These are phyloP conservation scores for Tetranychus piercei DNA, from an alignment of 2,888 invertebrate genomes.

Conservation along the genomic window DNA sequence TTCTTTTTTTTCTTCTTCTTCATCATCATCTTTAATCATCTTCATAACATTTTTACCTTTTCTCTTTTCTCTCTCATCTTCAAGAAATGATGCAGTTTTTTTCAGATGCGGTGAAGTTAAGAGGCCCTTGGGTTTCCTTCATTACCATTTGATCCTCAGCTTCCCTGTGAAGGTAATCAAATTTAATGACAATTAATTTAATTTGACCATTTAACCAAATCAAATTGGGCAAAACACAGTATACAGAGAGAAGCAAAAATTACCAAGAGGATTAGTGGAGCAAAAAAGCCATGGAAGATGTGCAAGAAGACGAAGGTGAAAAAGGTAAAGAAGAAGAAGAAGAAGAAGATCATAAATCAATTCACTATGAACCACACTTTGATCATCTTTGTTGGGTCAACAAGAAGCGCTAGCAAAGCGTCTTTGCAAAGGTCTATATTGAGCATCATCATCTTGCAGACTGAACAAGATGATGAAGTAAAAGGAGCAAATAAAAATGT, in stretches of 20 bases:
- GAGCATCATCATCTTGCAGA: not conserved
- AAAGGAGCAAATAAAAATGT: too few species aligned
- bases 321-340: not conserved
- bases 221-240: not conserved
- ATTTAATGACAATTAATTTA: conserved; percentile 1
- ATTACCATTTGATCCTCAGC: conserved; percentile 1
- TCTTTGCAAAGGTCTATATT: not conserved
- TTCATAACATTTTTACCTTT: too few species aligned
- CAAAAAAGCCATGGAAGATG: not conserved
- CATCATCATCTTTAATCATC: not conserved
- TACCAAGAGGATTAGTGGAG: conserved; percentile 4
- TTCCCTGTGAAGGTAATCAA: conserved; percentile 1
- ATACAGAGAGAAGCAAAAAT: not conserved
- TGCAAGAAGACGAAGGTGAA: not conserved
- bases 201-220: conserved; percentile 1
- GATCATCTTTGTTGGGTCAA: not conserved
- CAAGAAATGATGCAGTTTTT: not conserved
- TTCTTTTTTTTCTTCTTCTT: not conserved
- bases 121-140: not conserved
- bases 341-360: not conserved
- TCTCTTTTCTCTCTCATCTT: not conserved
- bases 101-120: not conserved
- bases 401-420: not conserved
- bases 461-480: too few species aligned
- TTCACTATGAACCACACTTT: not conserved